Base-by-base conservation (phyloP, 2,888 invertebrate species). In the Meteorus cinctellus region DNA sequence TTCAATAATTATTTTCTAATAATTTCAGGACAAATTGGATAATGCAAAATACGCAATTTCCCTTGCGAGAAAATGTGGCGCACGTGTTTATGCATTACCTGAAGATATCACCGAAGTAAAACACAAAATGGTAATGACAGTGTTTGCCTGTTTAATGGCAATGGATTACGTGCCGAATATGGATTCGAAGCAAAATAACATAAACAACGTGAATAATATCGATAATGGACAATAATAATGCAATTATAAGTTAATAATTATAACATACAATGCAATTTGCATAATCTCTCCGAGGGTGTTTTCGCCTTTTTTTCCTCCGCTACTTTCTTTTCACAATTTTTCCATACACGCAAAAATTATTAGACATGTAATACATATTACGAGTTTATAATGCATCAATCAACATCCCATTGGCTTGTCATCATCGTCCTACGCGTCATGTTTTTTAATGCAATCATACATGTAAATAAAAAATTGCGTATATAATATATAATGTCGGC, bases 11-110 rank as follows among this genome's bases (percentile, higher is more conserved):
- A 27, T 75, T 48, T n/a, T 62, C 74, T 66, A 73, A 84, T 83
- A 83, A 78, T 90, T 91, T 12, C 91, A 98, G 98, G 97, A 97
- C 80, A 96, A 96, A 84, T 91, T 97, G 86, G 97, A 96, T 73
- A 99, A 99, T 91, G 99, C 99, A n/a, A 99, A 99, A 88, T 99
- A 99, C 91, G 99, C 99, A 75, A 96, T 99, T 84, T 98, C 98
- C 0, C 96, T 98, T 95, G 98, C 98, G 8, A 93, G 99, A 67
- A 98, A 98, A 87, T 96, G 97, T 86, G 99, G 99, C 80, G 99
- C 98, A 69, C 94, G 98, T 77, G 98, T 99, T 24, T 99, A 99
- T 91, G 99, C 99, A 8, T 92, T 99, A 77, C 99, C 99, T 19
- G 99, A 99, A 90, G 99, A 99, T 91, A 98, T 99, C 87, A 96